These are phyloP conservation scores for Berghia stephanieae DNA, from an alignment of 1,140 invertebrate species.

Conservation along the genomic window DNA sequence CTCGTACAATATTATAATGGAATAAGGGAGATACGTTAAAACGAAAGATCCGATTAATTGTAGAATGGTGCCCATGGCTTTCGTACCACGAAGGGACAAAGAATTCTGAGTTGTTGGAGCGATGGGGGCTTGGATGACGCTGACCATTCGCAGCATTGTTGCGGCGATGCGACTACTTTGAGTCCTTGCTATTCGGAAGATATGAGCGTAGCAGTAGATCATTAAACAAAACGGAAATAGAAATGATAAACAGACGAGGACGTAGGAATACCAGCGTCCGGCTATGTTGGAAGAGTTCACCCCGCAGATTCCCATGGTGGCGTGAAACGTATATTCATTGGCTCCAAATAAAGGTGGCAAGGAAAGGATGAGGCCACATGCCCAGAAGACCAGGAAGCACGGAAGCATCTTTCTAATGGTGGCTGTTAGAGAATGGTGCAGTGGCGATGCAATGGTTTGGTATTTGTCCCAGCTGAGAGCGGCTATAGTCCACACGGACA, in stretches of 20 bases:
- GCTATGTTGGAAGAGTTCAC: conserved; percentile 36
- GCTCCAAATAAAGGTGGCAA: conserved; percentile 47
- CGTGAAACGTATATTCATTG: conserved; percentile 41
- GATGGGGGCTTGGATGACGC: conserved; percentile 55
- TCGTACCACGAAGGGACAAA: conserved; percentile 49
- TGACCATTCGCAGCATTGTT: conserved; percentile 57
- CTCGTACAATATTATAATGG: conserved; percentile 44
- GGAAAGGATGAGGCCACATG: conserved; percentile 35
- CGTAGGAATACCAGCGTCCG: conserved; percentile 47
- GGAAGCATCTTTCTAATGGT: conserved; percentile 49
- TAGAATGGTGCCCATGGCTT: conserved; percentile 54
- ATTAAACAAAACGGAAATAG: conserved; percentile 48
- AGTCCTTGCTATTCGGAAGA: conserved; percentile 53
- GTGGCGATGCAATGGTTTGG: conserved; percentile 56
- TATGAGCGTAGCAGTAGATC: conserved; percentile 56
- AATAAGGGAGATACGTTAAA: conserved; percentile 52
- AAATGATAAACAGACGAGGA: conserved; percentile 41
- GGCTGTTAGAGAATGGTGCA: conserved; percentile 58
- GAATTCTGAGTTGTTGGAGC: conserved; percentile 40
- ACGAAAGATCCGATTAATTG: conserved; percentile 56
- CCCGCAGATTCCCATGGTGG: conserved; percentile 45
- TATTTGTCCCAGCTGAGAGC: conserved; percentile 63
- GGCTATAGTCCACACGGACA: conserved; percentile 53
- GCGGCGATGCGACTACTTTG: conserved; percentile 58
- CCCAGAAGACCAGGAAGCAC: conserved; percentile 53